Evolutionary conservation across 1,140 invertebrate genomes (phyloP), one percentile per base, ranked within the genome.

Genomic region (Camponotus pennsylvanicus): DNA sequence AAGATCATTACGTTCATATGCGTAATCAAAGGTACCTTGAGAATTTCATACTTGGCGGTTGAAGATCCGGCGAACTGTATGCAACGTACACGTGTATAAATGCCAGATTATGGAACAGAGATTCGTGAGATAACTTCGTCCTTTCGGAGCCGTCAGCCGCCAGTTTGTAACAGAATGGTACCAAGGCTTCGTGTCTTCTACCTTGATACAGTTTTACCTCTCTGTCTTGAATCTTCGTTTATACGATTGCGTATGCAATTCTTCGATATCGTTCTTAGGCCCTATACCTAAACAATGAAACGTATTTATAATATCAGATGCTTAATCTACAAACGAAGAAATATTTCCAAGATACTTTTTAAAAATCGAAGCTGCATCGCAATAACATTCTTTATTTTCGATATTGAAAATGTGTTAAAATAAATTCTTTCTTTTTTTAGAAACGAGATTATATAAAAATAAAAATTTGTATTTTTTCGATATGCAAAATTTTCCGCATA

Each of bases 51-150:
- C 78, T 88, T 88, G 42, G 79, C 57, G 73, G 66, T 82, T 55
- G 40, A 73, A 83, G 88, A 86, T 40, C 57, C 15, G 61, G 63
- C 61, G 73, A 86, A 87, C 73, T 83, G 15, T 77, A 64, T 82
- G 61, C 27, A 27, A 32, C 13, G 27, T 75, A 45, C 49, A 64
- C 71, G 61, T 34, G 85, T 69, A 78, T 61, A 88, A 85, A 86
- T 90, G 73, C 67, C 69, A 85, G 84, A 87, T 87, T 89, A 77
- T 61, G 55, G 15, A n/a, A 9, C 75, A 76, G 86, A 69, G 86
- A 80, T 89, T 90, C 82, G 76, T 64, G 86, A 90, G 92, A 92
- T 90, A 92, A 92, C 92, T 88, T 86, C 52, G 79, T 87, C 64
- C 82, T 76, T 89, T 76, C 75, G 67, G 42, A 45, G 13, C 79